Conservation (phyloP, 2,113 vertebrate species). For the Lasiurus cinereus region DNA sequence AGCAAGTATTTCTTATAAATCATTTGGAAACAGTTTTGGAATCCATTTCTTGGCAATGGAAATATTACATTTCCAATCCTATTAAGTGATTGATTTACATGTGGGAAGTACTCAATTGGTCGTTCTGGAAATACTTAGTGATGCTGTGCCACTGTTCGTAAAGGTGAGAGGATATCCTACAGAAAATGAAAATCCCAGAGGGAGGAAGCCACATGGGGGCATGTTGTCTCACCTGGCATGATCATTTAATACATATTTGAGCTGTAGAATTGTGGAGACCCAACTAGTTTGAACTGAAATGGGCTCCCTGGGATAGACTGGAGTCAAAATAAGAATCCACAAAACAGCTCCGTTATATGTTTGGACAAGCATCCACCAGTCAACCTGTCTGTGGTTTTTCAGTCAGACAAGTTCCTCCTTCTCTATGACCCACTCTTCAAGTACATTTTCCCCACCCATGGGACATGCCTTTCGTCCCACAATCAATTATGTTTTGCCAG, state of each 20-base stretch:
- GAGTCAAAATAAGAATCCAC: background rate
- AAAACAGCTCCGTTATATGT: background rate
- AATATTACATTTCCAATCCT: conserved; percentile 13
- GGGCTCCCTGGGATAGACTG: background rate
- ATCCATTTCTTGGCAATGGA: conserved; percentile 47
- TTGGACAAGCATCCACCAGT: background rate
- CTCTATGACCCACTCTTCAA: background rate
- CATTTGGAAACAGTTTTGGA: conserved; percentile 63
- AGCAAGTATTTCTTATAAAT: conserved; percentile 62
- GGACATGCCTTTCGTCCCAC: background rate
- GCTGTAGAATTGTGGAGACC: background rate
- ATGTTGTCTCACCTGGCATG: background rate
- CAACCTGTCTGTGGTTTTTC: conserved; percentile 18
- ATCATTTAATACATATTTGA: conserved; percentile 29
- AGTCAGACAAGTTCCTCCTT: background rate
- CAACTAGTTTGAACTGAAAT: background rate
- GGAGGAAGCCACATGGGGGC: conserved; percentile 42
- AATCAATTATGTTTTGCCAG: background rate
- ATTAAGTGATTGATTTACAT: background rate
- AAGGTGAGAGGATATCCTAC: conserved; percentile 80
- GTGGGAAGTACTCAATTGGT: conserved; percentile 53
- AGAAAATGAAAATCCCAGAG: conserved; percentile 52
- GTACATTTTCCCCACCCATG: background rate
- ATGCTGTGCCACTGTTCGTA: background rate
- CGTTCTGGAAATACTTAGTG: conserved; percentile 62